Conservation (phyloP, 2,888 invertebrate species). For the Thymelicus sylvestris region DNA sequence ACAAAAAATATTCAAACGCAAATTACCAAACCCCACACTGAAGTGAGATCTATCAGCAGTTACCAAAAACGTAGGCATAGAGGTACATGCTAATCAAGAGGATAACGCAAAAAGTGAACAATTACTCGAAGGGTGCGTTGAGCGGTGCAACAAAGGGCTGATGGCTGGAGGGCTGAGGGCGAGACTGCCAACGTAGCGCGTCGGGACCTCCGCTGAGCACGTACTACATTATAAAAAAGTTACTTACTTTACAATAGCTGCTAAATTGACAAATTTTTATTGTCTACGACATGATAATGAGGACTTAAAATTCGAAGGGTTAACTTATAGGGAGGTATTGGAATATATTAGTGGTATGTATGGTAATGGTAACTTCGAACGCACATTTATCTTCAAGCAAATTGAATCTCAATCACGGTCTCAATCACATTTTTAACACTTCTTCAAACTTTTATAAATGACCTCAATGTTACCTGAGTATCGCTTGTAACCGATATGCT, state of each 20-base stretch:
- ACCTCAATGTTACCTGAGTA: no score
- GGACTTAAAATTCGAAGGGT: background rate
- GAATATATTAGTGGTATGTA: no score
- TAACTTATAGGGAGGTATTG: no score
- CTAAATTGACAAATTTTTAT: conserved; percentile 33
- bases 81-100: conserved; percentile 17
- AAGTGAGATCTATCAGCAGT: no score
- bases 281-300: conserved; percentile 11
- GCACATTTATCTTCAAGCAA: no score
- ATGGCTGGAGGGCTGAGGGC: conserved; percentile 6
- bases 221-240: conserved; percentile 21
- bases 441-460: no score
- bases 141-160: conserved; percentile 28
- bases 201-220: conserved; percentile 5
- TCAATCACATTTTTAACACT: no score
- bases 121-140: conserved; percentile 24
- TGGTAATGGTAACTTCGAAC: no score
- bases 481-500: no score
- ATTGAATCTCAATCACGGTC: no score
- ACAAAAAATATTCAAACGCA: no score
- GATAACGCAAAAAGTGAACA: conserved; percentile 34
- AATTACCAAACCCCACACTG: no score
- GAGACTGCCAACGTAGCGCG: conserved; percentile 25
- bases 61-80: background rate
- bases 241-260: conserved; percentile 30